Conservation (phyloP, 2,888 invertebrate species). For the Melikaiella ostensackeni region DNA sequence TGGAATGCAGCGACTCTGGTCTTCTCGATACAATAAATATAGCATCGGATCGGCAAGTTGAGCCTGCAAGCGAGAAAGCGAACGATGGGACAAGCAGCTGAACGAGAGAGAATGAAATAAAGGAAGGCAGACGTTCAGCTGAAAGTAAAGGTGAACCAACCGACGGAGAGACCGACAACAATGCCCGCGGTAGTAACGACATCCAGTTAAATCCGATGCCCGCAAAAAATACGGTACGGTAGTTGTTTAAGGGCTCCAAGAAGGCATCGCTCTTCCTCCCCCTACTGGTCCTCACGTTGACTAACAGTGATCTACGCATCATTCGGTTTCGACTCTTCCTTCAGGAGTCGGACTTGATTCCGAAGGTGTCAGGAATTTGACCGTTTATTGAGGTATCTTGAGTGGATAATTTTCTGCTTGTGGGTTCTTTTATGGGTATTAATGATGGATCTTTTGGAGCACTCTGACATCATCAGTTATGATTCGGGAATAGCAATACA, state of each 20-base stretch:
- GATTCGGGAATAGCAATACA: too few relatives aligned
- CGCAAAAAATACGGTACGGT: conserved; percentile 55
- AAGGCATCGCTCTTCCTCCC: conserved; percentile 34
- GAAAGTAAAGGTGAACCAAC: conserved; percentile 63
- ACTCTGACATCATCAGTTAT: too few relatives aligned
- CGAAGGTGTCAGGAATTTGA: conserved; percentile 13
- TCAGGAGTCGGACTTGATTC: conserved; percentile 18
- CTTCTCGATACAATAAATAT: conserved; percentile 73
- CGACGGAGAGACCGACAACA: conserved; percentile 60
- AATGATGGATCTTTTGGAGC: too few relatives aligned
- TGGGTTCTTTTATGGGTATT: not conserved
- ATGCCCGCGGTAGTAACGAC: conserved; percentile 66
- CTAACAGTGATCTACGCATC: conserved; percentile 42
- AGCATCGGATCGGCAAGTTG: conserved; percentile 64
- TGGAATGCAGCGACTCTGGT: conserved; percentile 72
- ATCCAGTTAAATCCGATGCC: conserved; percentile 70
- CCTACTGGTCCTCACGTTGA: conserved; percentile 13
- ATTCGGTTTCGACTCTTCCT: conserved; percentile 42
- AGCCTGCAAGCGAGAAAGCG: conserved; percentile 54
- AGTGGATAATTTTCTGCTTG: not conserved
- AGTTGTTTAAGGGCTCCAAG: conserved; percentile 41
- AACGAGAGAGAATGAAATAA: conserved; percentile 51
- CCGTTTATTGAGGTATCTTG: not conserved
- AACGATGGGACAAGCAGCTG: conserved; percentile 51
- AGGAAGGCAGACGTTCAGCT: conserved; percentile 50